phyloP scores from a whole-genome alignment of 2,797 vertebrate species.

The Oreonectes daqikongensis region DNA sequence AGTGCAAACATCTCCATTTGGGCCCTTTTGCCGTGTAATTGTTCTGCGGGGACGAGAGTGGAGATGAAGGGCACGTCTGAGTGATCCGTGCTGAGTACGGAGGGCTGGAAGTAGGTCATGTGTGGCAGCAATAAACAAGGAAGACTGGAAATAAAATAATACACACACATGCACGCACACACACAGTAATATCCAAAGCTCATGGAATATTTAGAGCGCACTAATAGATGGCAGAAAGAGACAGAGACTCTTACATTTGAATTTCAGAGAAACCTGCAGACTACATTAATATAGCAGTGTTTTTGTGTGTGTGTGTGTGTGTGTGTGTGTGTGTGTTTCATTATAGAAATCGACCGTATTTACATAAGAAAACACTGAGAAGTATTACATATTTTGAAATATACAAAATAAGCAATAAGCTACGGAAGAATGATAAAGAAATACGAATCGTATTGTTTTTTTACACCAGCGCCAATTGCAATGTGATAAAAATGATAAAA shows the following conservation, averaged over 20 bases:
- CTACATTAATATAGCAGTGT: slow-evolving; percentile 70
- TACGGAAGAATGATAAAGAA: no score
- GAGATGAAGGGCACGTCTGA: slow-evolving; percentile 75
- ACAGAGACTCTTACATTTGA: slow-evolving; percentile 67
- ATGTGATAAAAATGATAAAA: no score
- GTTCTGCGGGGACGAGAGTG: slow-evolving; percentile 85
- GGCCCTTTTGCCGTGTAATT: slow-evolving; percentile 89
- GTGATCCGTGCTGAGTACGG: slow-evolving; percentile 62
- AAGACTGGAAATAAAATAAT: slow-evolving; percentile 82
- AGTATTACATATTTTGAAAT: neutral
- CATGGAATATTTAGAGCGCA: slow-evolving; percentile 85
- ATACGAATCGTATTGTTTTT: no score
- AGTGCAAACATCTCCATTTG: slow-evolving; percentile 99
- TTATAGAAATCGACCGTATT: neutral
- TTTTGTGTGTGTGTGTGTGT: slow-evolving; percentile 50
- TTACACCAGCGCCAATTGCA: no score
- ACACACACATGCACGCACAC: slow-evolving; percentile 46
- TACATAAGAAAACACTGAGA: neutral
- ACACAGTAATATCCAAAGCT: slow-evolving; percentile 68
- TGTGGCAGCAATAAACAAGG: slow-evolving; percentile 75
- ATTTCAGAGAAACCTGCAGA: slow-evolving; percentile 77
- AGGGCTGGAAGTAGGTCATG: slow-evolving; percentile 81
- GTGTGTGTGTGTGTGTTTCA: slow-evolving; percentile 30
- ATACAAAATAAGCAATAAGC: neutral
- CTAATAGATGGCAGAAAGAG: slow-evolving; percentile 77